phyloP scores from a whole-genome alignment of 2,113 vertebrate genomes.

The Scytalopus superciliaris region DNA sequence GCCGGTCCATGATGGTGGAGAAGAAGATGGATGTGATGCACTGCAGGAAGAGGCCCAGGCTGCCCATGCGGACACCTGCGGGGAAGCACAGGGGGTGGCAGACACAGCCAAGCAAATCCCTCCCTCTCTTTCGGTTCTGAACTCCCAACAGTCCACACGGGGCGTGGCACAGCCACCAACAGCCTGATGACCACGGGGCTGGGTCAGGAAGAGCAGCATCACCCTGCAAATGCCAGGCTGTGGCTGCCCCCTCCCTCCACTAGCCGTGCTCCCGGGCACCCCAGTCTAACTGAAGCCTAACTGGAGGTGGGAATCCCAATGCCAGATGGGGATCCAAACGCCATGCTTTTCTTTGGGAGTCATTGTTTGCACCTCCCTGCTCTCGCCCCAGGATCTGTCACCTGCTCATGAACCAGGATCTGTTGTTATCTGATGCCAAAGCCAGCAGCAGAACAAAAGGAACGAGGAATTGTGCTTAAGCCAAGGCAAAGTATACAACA shows the following conservation, averaged over 20 bases:
- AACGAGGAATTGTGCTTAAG: not conserved
- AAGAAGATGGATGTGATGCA: conserved; percentile 83
- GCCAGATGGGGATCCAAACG: not conserved
- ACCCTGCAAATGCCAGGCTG: not conserved
- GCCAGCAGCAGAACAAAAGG: conserved; percentile 2
- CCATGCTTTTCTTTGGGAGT: not conserved
- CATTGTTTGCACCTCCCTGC: not conserved
- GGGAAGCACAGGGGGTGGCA: not conserved
- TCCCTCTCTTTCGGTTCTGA: not conserved
- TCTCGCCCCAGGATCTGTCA: not conserved
- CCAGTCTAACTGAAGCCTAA: not conserved
- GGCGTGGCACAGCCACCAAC: not conserved
- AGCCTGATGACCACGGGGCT: rapidly evolving
- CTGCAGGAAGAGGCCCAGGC: conserved; percentile 88
- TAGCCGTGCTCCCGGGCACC: not conserved
- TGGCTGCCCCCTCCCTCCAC: not conserved
- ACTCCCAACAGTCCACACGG: rapidly evolving
- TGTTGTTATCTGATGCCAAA: not conserved
- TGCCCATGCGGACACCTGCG: conserved; percentile 86
- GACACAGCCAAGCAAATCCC: not conserved
- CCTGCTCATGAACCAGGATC: conserved; percentile 41
- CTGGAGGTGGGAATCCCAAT: not conserved
- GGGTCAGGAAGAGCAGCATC: not conserved
- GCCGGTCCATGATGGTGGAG: conserved; percentile 82
- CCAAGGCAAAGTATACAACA: conserved; percentile 22